Percentiles rank a stretch among this genome's conserved stretches.
These are phyloP conservation scores for Lasius fuliginosus DNA, from an alignment of 2,888 invertebrate genomes.

Conservation along the genomic window DNA sequence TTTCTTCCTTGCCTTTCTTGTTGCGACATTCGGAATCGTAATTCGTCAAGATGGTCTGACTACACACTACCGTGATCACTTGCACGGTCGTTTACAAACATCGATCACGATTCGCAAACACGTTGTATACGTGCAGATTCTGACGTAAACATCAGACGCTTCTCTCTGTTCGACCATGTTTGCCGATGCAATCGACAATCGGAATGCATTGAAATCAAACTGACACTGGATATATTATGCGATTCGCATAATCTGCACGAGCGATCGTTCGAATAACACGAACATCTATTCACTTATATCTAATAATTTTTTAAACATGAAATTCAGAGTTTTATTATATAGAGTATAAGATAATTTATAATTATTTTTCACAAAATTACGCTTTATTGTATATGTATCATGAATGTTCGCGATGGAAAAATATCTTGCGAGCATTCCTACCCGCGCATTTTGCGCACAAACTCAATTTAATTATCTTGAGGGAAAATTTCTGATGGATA, in stretches of 20 bases:
- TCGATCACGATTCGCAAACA: slow-evolving; percentile 20
- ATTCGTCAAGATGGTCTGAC: not conserved
- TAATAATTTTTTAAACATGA: not conserved
- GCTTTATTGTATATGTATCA: not conserved
- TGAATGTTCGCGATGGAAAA: not conserved
- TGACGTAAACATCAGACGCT: slow-evolving; percentile 11
- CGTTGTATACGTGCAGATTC: not conserved
- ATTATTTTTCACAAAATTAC: not conserved
- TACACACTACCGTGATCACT: slow-evolving; percentile 10
- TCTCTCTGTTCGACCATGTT: slow-evolving; percentile 6
- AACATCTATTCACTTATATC: not conserved
- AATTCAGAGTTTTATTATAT: not conserved
- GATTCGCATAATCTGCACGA: not conserved
- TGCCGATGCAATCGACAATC: not conserved
- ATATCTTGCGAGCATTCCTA: not conserved
- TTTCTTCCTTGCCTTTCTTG: not conserved
- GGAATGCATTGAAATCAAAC: slow-evolving; percentile 16
- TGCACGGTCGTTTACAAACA: slow-evolving; percentile 18
- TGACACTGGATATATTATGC: slow-evolving; percentile 15
- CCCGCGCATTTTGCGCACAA: too few relatives aligned
- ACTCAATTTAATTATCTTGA: not conserved
- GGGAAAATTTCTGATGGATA: not conserved
- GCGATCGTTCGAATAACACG: not conserved
- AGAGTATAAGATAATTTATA: not conserved
- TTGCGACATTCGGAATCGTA: slow-evolving; percentile 6